A percentile compares a stretch with the other conserved stretches of the same genome.
phyloP scores from a whole-genome alignment of 1,140 invertebrate species.

The Dinothrombium tinctorium region DNA sequence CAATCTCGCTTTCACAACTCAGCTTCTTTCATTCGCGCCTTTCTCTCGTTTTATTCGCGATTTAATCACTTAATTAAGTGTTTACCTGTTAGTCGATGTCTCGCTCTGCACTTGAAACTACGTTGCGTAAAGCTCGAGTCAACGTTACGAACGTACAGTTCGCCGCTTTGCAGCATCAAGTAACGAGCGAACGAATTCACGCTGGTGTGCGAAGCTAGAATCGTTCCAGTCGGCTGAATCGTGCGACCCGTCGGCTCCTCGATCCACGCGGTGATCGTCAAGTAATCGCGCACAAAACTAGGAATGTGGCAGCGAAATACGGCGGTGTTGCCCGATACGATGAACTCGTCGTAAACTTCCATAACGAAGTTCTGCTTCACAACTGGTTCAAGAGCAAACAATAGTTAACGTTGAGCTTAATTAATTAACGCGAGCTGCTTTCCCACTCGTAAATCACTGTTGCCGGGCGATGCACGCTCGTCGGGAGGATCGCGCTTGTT shows the following conservation, averaged over 20 bases:
- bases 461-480: too few species aligned
- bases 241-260: constrained; percentile 3
- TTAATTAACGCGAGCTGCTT: too few species aligned
- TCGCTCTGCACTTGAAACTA: constrained; percentile 14
- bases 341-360: constrained; percentile 19
- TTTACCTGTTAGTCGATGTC: constrained; percentile 14
- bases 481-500: too few species aligned
- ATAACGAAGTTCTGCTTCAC: constrained; percentile 17
- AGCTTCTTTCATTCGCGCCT: too few species aligned
- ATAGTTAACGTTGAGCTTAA: too few species aligned
- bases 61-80: too few species aligned
- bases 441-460: too few species aligned
- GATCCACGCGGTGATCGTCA: constrained; percentile 48
- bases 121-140: constrained; percentile 11
- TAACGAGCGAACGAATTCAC: constrained; percentile 24
- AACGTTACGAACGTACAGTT: constrained; percentile 14
- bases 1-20: too few species aligned
- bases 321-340: constrained; percentile 20
- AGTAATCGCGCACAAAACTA: constrained; percentile 62
- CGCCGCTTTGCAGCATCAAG: constrained; percentile 51
- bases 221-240: neutral
- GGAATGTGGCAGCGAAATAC: constrained; percentile 27
- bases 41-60: too few species aligned
- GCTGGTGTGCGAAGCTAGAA: neutral
- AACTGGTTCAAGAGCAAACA: neutral